Evolutionary conservation across 1,140 invertebrate genomes (phyloP), one percentile per base, ranked within the genome.

Genomic region (Drosophila suzukii): DNA sequence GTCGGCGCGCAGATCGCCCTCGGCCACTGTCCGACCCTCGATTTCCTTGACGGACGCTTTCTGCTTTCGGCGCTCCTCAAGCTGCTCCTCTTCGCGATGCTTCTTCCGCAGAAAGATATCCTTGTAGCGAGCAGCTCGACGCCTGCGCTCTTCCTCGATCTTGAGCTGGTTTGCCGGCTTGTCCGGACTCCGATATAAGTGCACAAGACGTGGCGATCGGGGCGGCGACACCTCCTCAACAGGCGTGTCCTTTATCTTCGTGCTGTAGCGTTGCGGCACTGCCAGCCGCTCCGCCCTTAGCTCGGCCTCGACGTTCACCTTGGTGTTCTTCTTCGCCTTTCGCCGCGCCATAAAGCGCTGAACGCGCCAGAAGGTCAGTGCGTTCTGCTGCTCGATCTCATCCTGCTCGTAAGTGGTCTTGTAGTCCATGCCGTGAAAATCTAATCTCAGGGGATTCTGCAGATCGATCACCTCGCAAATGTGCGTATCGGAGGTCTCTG

Each of bases 371-470:
- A 91, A 92, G 17, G 74, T 76, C 32, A 72, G 39, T 4, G 88
- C 61, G 56, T 92, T 91, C 39, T 91, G 86, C 27, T 79, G 58
- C 24, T 92, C 85, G 27, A 91, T 67, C 53, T 92, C 91, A 36
- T 92, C 91, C 41, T 75, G 77, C 39, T 91, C 75, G 41, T 88
- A 92, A 0, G 81, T 90, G 24, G 89, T 81, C 54, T 81, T 83
- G 49, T 91, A 91, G 62, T 92, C 91, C 63, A 91, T 72, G 41
- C 91, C 91, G 38, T 92, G 91, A n/a, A 91, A 91, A 38, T 92
- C 91, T 32, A 92, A 36, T 2, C 68, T 60, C 30, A 92, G 49
- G 0, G 91, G 91, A 67, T 92, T 92, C 17, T 91, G 88, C 51
- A 91, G 61, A 49, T 92, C 91, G 6, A 92, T 83, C 6, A 91